Evolutionary conservation across 2,797 vertebrate species (phyloP), one percentile per base, ranked within the genome.

Genomic region (Sebastes hopkinsi): DNA sequence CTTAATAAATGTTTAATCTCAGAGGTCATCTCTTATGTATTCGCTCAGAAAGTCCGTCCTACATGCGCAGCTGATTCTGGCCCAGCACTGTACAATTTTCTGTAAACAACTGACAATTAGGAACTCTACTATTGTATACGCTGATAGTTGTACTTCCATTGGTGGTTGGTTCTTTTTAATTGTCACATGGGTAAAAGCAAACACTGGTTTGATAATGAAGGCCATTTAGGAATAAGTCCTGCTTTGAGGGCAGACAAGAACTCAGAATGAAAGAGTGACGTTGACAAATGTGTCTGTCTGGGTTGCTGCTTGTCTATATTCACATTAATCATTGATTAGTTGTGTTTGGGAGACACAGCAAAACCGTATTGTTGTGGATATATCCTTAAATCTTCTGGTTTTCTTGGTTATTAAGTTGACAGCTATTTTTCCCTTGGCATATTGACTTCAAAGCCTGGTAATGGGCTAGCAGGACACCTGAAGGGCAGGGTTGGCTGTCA

Each of bases 401-500:
- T 59, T 36, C 34, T 67, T 38, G 27, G 13, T 60, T 23, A 25
- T 77, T 72, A 55, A 56, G 46, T 64, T 79, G 38, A 78, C 82
- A 71, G 52, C 54, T 32, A 6, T 61, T 60, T 67, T 62, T 66
- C 46, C 59, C 8, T 75, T 30, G n/a, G 73, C 62, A 68, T 62
- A 36, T 55, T 76, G 46, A 83, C 64, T 62, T 66, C 20, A 29
- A 66, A 68, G n/a, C 8, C 34, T 76, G 16, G 22, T 83, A 77
- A 59, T 67, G 23, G 54, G 36, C 54, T 34, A 65, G 50, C 72
- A n/a, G 38, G 38, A 46, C 70, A 80, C 80, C 72, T 86, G 75
- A 78, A 85, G 50, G 68, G 56, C 60, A 73, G 74, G 67, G 76
- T 68, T 89, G 68, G 46, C 73, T 64, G 56, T 75, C 65, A 85